A percentile compares a stretch with the other conserved stretches of the same genome.
These are phyloP conservation scores for Pocillopora verrucosa DNA, from an alignment of 64 coral and sea anemone genomes.

Conservation along the genomic window DNA sequence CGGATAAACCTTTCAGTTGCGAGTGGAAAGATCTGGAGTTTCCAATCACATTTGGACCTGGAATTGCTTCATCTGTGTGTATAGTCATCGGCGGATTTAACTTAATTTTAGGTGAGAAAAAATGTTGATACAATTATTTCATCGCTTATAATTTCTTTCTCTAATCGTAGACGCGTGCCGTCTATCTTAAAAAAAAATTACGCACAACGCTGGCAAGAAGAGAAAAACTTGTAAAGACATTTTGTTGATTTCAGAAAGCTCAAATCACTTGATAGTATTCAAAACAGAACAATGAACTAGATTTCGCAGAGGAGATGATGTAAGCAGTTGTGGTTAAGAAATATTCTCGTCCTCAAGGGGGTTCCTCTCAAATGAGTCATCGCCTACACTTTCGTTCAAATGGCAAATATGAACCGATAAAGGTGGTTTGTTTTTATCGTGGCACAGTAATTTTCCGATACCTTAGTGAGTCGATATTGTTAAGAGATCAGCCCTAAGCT, in stretches of 20 bases:
- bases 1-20: slow-evolving; percentile 53
- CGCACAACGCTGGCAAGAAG: background rate
- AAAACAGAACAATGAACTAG: background rate
- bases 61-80: slow-evolving; percentile 62
- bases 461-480: background rate
- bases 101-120: slow-evolving; percentile 72
- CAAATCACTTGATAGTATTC: background rate
- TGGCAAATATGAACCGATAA: background rate
- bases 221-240: background rate
- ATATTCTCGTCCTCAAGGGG: background rate
- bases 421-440: background rate
- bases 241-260: too few relatives aligned
- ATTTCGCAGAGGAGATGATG: background rate
- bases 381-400: background rate
- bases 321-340: background rate
- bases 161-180: background rate
- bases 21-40: slow-evolving; percentile 80
- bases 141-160: background rate
- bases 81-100: slow-evolving; percentile 77
- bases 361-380: background rate
- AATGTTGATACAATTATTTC: background rate
- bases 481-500: background rate
- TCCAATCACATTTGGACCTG: slow-evolving; percentile 74
- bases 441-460: background rate
- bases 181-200: background rate